These are phyloP conservation scores for Hetaerina titia DNA, from an alignment of 2,888 invertebrate genomes.

Conservation along the genomic window DNA sequence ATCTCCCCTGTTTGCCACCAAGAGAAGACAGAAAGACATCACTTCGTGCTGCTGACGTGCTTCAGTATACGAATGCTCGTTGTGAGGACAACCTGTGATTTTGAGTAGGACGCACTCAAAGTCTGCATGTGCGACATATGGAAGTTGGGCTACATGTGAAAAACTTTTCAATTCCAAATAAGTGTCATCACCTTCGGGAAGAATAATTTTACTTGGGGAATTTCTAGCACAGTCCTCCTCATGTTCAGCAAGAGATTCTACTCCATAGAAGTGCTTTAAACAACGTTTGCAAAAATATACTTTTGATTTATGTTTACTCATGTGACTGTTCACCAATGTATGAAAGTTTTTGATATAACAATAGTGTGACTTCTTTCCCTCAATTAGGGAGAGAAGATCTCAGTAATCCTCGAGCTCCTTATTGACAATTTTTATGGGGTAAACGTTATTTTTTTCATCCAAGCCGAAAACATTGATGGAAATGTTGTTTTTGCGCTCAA, in stretches of 20 bases:
- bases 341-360: neutral
- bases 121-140: neutral
- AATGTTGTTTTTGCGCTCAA: no score
- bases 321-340: neutral
- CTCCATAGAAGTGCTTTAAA: neutral
- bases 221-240: neutral
- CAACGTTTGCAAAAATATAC: neutral
- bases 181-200: neutral
- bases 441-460: no score
- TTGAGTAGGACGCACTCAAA: neutral
- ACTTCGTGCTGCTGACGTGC: no score
- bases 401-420: no score
- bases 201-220: neutral
- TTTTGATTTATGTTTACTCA: neutral
- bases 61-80: no score
- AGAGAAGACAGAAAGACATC: no score
- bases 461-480: no score
- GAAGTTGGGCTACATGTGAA: neutral
- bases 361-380: neutral
- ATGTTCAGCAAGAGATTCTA: neutral
- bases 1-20: no score
- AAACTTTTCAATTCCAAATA: neutral
- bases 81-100: neutral
- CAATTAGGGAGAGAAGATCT: neutral
- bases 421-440: no score